These are phyloP conservation scores for Lagorchestes hirsutus DNA, from an alignment of 2,797 vertebrate species.

Conservation along the genomic window DNA sequence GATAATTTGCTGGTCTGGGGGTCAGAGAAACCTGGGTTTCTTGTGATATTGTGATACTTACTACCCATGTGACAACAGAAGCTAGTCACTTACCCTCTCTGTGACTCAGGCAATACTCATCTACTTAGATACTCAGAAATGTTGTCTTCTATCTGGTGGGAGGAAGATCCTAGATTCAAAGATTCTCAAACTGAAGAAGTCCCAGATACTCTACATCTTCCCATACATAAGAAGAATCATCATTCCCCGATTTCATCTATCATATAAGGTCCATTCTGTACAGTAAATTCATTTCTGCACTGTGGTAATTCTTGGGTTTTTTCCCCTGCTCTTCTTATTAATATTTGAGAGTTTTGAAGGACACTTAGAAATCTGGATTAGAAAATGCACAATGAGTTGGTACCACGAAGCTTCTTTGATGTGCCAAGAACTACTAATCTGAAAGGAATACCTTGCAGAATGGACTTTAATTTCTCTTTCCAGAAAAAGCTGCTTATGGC, in stretches of 20 bases:
- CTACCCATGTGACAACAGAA: no score
- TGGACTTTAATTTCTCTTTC: conserved; percentile 24
- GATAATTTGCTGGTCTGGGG: no score
- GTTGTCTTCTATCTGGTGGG: no score
- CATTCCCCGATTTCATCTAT: background rate
- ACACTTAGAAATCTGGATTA: conserved; percentile 21
- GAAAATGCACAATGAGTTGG: background rate
- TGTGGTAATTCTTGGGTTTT: conserved; percentile 18
- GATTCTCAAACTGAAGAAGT: no score
- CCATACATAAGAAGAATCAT: conserved; percentile 8
- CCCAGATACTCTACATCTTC: no score
- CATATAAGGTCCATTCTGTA: no score
- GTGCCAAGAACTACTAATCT: background rate
- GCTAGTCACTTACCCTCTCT: no score
- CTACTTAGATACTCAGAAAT: no score
- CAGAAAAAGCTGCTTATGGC: conserved; percentile 41
- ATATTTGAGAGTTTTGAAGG: background rate
- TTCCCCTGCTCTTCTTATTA: background rate
- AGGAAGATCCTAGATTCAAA: no score
- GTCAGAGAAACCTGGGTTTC: no score
- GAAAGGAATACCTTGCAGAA: conserved; percentile 8
- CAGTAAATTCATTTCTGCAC: background rate
- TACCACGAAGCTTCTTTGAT: background rate
- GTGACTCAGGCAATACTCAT: no score
- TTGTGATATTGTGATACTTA: no score